Evolutionary conservation across 2,797 vertebrate species (phyloP).

Genomic region (Rhadinocentrus ornatus): DNA sequence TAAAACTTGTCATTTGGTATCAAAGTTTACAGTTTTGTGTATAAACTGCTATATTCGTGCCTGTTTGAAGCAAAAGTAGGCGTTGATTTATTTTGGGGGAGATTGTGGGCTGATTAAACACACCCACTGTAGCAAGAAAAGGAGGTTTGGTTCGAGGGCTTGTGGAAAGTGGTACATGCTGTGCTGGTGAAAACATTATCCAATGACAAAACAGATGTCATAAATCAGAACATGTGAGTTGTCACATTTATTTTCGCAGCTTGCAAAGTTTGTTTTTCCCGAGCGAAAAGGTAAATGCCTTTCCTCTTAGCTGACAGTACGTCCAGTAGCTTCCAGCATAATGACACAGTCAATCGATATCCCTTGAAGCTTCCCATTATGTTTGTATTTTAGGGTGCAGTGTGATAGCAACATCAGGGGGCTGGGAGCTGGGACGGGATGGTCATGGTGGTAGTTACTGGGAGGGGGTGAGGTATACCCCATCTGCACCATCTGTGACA

Average conservation of each 20-base stretch:
- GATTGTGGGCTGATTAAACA: conserved; percentile 17
- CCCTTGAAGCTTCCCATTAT: conserved; percentile 44
- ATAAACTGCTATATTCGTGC: conserved; percentile 43
- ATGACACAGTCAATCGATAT: conserved; percentile 58
- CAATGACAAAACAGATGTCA: conserved; percentile 13
- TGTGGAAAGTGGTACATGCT: conserved; percentile 8
- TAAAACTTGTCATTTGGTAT: conserved; percentile 66
- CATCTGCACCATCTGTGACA: conserved; percentile 76
- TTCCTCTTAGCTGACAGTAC: neutral
- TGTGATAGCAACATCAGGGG: conserved; percentile 28
- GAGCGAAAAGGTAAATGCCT: conserved; percentile 16
- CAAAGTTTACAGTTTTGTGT: conserved; percentile 57
- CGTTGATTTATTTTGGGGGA: conserved; percentile 28
- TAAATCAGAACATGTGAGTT: conserved; percentile 18
- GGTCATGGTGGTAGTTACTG: conserved; percentile 26
- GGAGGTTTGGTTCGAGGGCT: conserved; percentile 26
- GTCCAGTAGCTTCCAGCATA: conserved; percentile 7
- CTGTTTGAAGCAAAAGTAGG: conserved; percentile 22
- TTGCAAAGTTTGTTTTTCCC: conserved; percentile 19
- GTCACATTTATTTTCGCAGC: neutral
- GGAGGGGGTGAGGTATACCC: conserved; percentile 47
- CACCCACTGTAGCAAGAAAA: conserved; percentile 11
- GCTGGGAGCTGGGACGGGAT: conserved; percentile 21
- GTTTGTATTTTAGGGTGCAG: conserved; percentile 43
- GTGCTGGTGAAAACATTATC: neutral